Evolutionary conservation across 2,113 vertebrate species (phyloP).

Genomic region (Zingel zingel): DNA sequence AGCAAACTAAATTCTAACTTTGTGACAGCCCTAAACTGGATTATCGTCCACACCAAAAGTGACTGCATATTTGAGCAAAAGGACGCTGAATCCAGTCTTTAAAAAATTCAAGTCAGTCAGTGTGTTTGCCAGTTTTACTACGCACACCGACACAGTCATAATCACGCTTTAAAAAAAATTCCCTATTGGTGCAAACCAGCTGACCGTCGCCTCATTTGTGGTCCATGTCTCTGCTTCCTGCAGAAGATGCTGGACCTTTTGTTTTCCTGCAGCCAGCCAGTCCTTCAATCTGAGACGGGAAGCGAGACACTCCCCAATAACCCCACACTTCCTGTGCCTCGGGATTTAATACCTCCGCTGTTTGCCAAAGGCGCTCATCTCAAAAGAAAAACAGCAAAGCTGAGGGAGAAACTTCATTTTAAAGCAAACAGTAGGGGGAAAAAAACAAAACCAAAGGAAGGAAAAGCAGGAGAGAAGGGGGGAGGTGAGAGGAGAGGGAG

Average conservation of each 20-base stretch:
- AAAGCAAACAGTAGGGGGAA: slow-evolving; percentile 32
- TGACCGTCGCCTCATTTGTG: slow-evolving; percentile 38
- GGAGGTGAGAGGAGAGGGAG: neutral
- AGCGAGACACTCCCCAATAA: slow-evolving; percentile 75
- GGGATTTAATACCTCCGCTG: slow-evolving; percentile 62
- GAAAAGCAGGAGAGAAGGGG: slow-evolving; percentile 25
- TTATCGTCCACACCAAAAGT: neutral
- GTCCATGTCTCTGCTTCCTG: slow-evolving; percentile 59
- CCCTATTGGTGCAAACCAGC: neutral
- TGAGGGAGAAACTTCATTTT: slow-evolving; percentile 16
- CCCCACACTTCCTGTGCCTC: slow-evolving; percentile 69
- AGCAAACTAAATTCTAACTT: neutral
- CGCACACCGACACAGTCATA: neutral
- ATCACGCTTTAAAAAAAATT: neutral
- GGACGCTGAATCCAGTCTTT: neutral
- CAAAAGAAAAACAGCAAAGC: slow-evolving; percentile 45
- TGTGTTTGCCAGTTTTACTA: neutral
- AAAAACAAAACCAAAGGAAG: slow-evolving; percentile 47
- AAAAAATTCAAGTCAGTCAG: neutral
- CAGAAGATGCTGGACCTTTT: slow-evolving; percentile 68
- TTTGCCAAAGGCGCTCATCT: slow-evolving; percentile 61
- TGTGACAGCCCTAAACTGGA: neutral
- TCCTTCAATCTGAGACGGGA: slow-evolving; percentile 70
- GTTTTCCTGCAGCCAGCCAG: slow-evolving; percentile 61
- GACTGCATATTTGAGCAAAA: neutral